Percentiles rank a stretch among this genome's conserved stretches.
phyloP scores from a whole-genome alignment of 2,888 invertebrate genomes.

The Diaprepes abbreviatus region DNA sequence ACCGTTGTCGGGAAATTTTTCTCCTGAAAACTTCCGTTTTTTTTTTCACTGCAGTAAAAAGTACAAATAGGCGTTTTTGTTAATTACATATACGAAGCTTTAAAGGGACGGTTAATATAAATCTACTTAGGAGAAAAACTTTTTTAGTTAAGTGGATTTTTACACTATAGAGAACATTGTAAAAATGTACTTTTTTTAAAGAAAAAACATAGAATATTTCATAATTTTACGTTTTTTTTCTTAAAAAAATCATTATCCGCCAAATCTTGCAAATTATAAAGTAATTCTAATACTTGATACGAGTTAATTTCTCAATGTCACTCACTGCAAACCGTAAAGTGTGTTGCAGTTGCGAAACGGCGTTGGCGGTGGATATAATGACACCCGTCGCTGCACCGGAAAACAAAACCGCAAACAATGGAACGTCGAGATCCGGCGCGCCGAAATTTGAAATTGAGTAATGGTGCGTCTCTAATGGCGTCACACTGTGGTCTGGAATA shows the following conservation, averaged over 20 bases:
- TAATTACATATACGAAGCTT: too few species aligned
- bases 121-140: too few species aligned
- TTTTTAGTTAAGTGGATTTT: too few species aligned
- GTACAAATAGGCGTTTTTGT: not conserved
- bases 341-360: conserved; percentile 3
- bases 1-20: not conserved
- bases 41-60: not conserved
- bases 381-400: conserved; percentile 29
- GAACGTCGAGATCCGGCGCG: conserved; percentile 27
- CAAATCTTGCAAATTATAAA: not conserved
- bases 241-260: too few species aligned
- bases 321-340: conserved; percentile 3
- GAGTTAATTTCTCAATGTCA: conserved; percentile 13
- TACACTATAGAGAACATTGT: too few species aligned
- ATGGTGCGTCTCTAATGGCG: conserved; percentile 27
- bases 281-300: not conserved
- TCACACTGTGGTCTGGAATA: conserved; percentile 28
- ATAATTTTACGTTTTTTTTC: too few species aligned
- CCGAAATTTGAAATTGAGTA: conserved; percentile 36
- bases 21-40: conserved; percentile 2
- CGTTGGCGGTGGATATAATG: conserved; percentile 4
- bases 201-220: too few species aligned
- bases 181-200: too few species aligned
- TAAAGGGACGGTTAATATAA: too few species aligned
- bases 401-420: conserved; percentile 42